Evolutionary conservation across 1,140 invertebrate genomes (phyloP).

Genomic region (Paracyclopina nana): DNA sequence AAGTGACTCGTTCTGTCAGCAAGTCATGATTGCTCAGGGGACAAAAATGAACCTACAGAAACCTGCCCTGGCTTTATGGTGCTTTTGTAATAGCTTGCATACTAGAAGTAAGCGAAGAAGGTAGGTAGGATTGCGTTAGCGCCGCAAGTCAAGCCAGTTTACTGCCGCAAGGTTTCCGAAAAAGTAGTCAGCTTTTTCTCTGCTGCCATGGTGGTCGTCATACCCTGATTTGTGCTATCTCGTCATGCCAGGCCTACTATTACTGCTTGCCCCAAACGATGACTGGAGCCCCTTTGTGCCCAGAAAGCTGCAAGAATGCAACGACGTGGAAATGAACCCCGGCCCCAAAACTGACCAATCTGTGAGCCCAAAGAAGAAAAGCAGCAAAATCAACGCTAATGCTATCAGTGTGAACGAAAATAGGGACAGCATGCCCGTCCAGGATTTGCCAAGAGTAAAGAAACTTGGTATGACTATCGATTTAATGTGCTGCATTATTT

Average conservation of each 20-base stretch:
- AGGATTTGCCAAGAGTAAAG: too few species aligned
- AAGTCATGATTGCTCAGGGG: too few species aligned
- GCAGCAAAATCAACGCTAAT: background rate
- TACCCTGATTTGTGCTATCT: background rate
- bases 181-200: background rate
- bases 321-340: conserved; percentile 1
- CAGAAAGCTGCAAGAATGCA: background rate
- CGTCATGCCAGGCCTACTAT: background rate
- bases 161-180: background rate
- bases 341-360: background rate
- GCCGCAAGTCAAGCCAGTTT: background rate
- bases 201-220: background rate
- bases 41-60: too few species aligned
- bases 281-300: background rate
- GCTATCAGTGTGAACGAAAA: background rate
- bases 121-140: background rate
- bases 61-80: too few species aligned
- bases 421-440: background rate
- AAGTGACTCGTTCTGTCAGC: too few species aligned
- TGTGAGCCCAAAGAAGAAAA: background rate
- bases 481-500: background rate
- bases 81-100: too few species aligned
- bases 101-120: too few species aligned
- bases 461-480: too few species aligned
- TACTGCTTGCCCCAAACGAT: background rate